Evolutionary conservation across 2,888 invertebrate genomes (phyloP), one percentile per base, ranked within the genome.

Genomic region (Chelonus formosanus): DNA sequence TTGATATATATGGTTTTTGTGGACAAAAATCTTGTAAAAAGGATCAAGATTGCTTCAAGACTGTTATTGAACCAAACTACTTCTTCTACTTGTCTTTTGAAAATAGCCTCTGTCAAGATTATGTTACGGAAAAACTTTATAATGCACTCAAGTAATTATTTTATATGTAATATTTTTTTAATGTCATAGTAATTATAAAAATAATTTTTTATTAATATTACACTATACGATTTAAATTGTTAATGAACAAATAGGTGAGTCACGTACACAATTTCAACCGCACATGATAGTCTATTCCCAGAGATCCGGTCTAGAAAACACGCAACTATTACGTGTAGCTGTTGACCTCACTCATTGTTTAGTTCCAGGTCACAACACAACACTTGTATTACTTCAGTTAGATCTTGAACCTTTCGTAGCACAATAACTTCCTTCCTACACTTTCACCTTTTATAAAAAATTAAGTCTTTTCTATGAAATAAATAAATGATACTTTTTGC

Each of bases 11-110:
- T 75, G 91, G 91, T n/a, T 76, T 75, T 1, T 92, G 91, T 77
- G 90, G 90, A 0, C 35, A 55, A 78, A 84, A 68, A 31, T 58
- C 68, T 4, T 89, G 76, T 63, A 67, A 72, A 82, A 73, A 84
- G 84, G 72, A 48, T 40, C 3, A 56, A 10, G 69, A 80, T 64
- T 80, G 80, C 58, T 77, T 79, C 55, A 57, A 83, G 47, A 86
- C 84, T 80, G 74, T 84, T 80, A 63, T 87, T 32, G 86, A 85
- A 72, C 84, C 85, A 54, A 85, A 88, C 62, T 92, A 92, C 79
- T 91, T 89, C 77, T 92, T 92, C 78, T 92, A 92, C 75, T 80
- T 92, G 52, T 87, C 88, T 0, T 89, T 92, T 75, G 92, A 92
- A 81, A 92, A 92, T 80, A 90, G 91, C 7, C 84, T 91, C 67